Evolutionary conservation across 2,888 invertebrate species (phyloP).

Genomic region (Harmothoe impar): DNA sequence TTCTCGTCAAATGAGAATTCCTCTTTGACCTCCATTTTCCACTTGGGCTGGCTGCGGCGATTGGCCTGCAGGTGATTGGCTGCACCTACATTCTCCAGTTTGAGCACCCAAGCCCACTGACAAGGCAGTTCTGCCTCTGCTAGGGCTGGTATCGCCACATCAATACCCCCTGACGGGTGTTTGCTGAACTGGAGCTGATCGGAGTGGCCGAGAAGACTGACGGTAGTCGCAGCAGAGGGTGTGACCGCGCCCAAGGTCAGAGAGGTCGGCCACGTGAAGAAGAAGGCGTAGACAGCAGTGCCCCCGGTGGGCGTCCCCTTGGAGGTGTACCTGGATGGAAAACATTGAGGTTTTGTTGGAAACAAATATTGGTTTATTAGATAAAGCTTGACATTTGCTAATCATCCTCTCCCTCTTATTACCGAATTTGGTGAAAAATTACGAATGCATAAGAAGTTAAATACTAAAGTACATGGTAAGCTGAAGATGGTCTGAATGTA

Average conservation of each 20-base stretch:
- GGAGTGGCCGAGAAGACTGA: slow-evolving; percentile 85
- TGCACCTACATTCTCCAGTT: slow-evolving; percentile 69
- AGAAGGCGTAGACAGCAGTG: slow-evolving; percentile 87
- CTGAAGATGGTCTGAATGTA: too few relatives aligned
- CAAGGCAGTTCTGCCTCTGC: slow-evolving; percentile 75
- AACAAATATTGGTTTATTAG: too few relatives aligned
- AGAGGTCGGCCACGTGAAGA: slow-evolving; percentile 88
- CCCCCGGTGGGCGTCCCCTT: slow-evolving; percentile 68
- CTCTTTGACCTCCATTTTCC: neutral
- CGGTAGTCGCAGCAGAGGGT: slow-evolving; percentile 77
- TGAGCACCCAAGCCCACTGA: slow-evolving; percentile 80
- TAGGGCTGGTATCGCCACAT: slow-evolving; percentile 74
- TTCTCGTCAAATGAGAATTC: neutral
- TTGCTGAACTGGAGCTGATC: neutral
- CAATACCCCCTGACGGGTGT: slow-evolving; percentile 71
- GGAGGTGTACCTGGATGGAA: slow-evolving; percentile 79
- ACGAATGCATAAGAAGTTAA: too few relatives aligned
- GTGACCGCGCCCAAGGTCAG: slow-evolving; percentile 85
- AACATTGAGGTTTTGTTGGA: too few relatives aligned
- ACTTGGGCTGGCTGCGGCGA: neutral
- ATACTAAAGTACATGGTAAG: too few relatives aligned
- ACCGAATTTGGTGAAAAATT: too few relatives aligned
- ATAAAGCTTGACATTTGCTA: too few relatives aligned
- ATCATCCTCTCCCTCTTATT: too few relatives aligned
- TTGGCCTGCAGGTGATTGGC: neutral